These are phyloP conservation scores for Silurus meridionalis DNA, from an alignment of 2,113 vertebrate genomes.

Conservation along the genomic window DNA sequence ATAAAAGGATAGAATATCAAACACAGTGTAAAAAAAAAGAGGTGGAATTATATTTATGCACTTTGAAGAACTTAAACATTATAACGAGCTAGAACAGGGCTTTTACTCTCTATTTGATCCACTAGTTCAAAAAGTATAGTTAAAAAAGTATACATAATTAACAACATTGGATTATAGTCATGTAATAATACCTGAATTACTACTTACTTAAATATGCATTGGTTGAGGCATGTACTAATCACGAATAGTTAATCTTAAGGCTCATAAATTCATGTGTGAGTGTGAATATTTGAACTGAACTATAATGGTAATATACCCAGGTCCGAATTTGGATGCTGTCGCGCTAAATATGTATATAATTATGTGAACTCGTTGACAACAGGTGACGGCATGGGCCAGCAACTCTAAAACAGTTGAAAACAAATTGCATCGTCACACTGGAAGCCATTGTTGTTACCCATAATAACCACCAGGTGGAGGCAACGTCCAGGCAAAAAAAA, in stretches of 20 bases:
- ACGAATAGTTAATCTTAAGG: too few species aligned
- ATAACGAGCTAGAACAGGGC: too few species aligned
- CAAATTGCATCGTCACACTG: background rate
- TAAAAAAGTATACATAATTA: background rate
- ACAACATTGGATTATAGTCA: background rate
- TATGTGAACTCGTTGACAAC: background rate
- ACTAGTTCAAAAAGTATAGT: background rate
- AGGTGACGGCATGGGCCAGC: background rate
- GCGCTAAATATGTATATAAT: background rate
- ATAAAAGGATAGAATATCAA: background rate
- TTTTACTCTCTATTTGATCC: background rate
- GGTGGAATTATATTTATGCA: background rate
- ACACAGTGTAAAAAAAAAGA: too few species aligned
- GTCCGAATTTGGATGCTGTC: background rate
- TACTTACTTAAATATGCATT: too few species aligned
- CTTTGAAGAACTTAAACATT: too few species aligned
- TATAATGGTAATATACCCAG: background rate
- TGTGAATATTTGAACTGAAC: too few species aligned
- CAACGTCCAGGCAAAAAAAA: conserved; percentile 71
- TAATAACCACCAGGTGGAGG: conserved; percentile 83
- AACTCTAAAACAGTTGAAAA: background rate
- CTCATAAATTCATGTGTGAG: too few species aligned
- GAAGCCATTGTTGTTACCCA: background rate
- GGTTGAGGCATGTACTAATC: too few species aligned
- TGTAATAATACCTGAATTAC: too few species aligned